These are phyloP conservation scores for Aporrectodea caliginosa DNA, from an alignment of 1,140 invertebrate genomes.

Conservation along the genomic window DNA sequence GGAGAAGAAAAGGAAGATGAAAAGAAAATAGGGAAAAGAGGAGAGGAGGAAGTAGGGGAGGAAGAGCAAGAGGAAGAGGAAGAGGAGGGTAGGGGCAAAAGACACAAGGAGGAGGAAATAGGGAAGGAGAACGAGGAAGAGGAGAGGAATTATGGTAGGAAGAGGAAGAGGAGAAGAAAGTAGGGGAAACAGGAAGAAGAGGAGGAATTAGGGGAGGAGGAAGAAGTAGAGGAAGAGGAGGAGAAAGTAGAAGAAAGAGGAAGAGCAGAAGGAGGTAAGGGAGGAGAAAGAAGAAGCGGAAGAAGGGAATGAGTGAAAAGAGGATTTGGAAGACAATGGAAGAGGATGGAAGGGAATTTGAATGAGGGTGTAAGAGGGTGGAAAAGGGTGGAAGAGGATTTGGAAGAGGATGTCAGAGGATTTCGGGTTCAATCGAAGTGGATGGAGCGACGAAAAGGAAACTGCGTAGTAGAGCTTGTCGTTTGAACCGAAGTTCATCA, in stretches of 20 bases:
- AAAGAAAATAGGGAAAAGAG: neutral
- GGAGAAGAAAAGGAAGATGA: neutral
- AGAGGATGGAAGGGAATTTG: neutral
- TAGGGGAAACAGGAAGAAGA: neutral
- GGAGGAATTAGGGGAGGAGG: neutral
- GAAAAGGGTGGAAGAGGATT: no score
- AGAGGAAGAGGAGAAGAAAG: neutral
- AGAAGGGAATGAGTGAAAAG: no score
- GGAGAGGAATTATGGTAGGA: neutral
- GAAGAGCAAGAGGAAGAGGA: neutral
- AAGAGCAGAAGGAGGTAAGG: neutral
- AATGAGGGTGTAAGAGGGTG: neutral
- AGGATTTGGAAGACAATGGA: no score
- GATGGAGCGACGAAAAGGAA: no score
- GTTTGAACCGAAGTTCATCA: no score
- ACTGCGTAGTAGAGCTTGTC: no score
- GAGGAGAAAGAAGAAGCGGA: no score
- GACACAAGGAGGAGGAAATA: neutral
- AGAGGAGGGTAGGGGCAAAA: neutral
- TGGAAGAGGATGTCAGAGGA: no score
- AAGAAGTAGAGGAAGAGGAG: neutral
- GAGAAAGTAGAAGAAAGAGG: neutral
- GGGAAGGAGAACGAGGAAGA: neutral
- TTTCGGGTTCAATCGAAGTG: no score
- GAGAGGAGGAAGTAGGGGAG: neutral